A percentile compares a stretch with the other conserved stretches of the same genome.
phyloP scores from a whole-genome alignment of 2,888 invertebrate species.

The Cryptosula pallasiana region DNA sequence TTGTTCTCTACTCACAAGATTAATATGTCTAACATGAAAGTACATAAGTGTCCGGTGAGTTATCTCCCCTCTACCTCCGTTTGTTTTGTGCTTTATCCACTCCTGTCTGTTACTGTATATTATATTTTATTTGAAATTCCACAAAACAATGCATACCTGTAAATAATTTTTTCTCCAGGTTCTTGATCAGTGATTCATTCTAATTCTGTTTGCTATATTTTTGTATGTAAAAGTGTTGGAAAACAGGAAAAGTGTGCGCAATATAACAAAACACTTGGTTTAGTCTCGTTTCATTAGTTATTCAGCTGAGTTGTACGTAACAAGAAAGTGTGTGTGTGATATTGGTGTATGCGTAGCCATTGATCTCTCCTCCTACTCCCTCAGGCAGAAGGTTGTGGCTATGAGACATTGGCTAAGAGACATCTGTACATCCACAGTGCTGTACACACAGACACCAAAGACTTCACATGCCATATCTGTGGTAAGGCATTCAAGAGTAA shows the following conservation, averaged over 20 bases:
- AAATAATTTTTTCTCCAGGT: too few relatives aligned
- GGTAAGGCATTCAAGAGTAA: constrained; percentile 21
- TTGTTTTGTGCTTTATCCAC: not conserved
- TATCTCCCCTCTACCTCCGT: not conserved
- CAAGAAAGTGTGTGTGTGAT: too few relatives aligned
- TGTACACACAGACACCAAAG: constrained; percentile 2
- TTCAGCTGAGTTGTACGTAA: too few relatives aligned
- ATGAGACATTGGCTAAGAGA: constrained; percentile 13
- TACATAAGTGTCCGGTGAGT: constrained; percentile 15
- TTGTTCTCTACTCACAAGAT: constrained; percentile 23
- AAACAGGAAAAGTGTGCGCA: too few relatives aligned
- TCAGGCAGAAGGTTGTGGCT: constrained; percentile 8
- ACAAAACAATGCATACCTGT: too few relatives aligned
- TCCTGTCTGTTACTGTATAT: not conserved
- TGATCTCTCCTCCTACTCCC: too few relatives aligned
- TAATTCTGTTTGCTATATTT: too few relatives aligned
- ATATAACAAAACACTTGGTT: too few relatives aligned
- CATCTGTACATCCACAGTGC: constrained; percentile 13
- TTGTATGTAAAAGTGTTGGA: too few relatives aligned
- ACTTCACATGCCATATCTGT: constrained; percentile 13
- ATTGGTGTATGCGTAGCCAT: not conserved
- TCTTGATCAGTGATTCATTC: too few relatives aligned
- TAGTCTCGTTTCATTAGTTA: too few relatives aligned
- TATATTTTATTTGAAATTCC: too few relatives aligned
- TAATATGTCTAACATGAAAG: constrained; percentile 20